Base-by-base conservation (phyloP, 2,888 invertebrate species). In the Microchrysa polita region DNA sequence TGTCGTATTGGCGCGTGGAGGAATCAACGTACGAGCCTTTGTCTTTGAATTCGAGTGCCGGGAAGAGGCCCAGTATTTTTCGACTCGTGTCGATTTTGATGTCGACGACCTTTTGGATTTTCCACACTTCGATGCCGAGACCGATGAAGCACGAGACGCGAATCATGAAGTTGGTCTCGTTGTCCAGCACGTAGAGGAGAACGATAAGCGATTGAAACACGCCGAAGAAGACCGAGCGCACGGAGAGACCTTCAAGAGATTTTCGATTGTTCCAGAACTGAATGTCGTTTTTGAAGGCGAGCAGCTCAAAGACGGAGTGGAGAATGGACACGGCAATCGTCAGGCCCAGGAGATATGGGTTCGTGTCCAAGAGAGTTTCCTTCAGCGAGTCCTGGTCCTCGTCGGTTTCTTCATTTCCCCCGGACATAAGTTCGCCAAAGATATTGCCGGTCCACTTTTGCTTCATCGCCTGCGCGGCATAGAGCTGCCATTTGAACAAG, bases 261-360 rank as follows among this genome's bases (percentile, higher is more conserved):
- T 98, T 96, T 16, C 98, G 90, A 81, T 97, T 97, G 80, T 97
- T 96, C 99, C 99, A 99, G 84, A 99, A 99, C 85, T 99, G 99
- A 81, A 99, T 99, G 84, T 99, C 99, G 87, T 99, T 99, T 87
- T 99, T 99, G 85, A 99, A 99, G 57, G 99, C 99, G 73, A 99
- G 87, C 78, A 99, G 90, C 85, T 99, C 99, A 87, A 99, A 99
- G 76, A 99, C 91, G 74, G 97, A 98, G 86, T 99, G 99, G 20
- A 99, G 87, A 74, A 99, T 90, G 0, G 98, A 98, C 0, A 99
- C 93, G 71, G 91, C 88, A 75, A 98, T 90, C 1, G 99, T 99
- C 73, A 98, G 83, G 4, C 90, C 98, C 52, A 99, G 87, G 44
- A 99, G 88, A 82, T 97, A 97, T 0, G 98, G 97, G 81, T 97